Base-by-base conservation (phyloP, 2,888 invertebrate species). In the Amphimallon solstitiale region DNA sequence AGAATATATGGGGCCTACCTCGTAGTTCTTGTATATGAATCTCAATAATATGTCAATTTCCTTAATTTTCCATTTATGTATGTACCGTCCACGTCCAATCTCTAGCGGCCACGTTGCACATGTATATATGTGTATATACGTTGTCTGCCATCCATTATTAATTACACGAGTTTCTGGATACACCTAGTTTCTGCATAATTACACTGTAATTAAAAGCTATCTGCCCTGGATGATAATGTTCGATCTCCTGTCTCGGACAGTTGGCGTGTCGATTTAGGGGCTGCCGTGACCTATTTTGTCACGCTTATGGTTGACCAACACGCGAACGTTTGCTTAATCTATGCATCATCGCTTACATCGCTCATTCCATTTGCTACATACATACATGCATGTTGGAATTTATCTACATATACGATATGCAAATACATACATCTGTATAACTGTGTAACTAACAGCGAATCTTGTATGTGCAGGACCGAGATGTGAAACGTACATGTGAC, bases 251-350 rank as follows among this genome's bases (percentile, higher is more conserved):
- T 40, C 29, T 5, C 34, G 54, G 54, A 37, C 54, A 54, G 54
- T 54, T 54, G 54, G 54, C 54, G 54, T 54, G 38, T 54, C 54
- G 54, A 54, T 54, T 54, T 54, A 54, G 54, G 54, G 35, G 7
- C 19, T 54, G 21, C 21, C 40, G 40, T 54, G 40, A 54, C 54
- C 54, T 15, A 38, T 54, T 38, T 54, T 38, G 7, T 29, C 29
- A 29, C 54, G 40, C 38, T 38, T 54, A 54, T 54, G 38, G 38
- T 29, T 40, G 19, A 23, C 14, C 29, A 29, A 49, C 49, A 29
- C 29, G 29, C 34, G 29, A 49, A 17, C 38, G 37, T 21, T 19
- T 51, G 38, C 21, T 21, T 54, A 35, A 54, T 54, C 54, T 54
- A 54, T 54, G 23, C 38, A 54, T 34, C 49, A 51, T 54, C 14